A percentile compares a stretch with the other conserved stretches of the same genome.
Conservation (phyloP, 2,888 invertebrate species). For the Dexiosoma caninum region DNA sequence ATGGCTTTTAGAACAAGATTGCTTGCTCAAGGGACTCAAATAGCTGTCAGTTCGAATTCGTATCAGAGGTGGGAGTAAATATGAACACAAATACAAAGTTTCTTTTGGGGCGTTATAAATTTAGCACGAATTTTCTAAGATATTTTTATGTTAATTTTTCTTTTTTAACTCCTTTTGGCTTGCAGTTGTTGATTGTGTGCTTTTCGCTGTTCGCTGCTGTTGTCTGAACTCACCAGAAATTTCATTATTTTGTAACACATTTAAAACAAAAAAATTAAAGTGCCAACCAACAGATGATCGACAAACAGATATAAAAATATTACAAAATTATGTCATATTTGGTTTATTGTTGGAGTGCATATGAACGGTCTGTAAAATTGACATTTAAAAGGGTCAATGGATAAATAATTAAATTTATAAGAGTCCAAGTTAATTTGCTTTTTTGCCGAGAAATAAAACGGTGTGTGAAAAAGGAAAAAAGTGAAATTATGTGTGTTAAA, state of each 20-base stretch:
- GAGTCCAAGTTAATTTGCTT: not conserved
- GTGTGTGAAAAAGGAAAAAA: not conserved
- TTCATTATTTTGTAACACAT: slow-evolving; percentile 35
- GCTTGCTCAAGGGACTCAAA: too few species aligned
- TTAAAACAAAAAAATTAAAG: slow-evolving; percentile 10
- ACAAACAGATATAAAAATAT: not conserved
- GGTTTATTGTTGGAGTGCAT: not conserved
- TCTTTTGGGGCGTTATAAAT: slow-evolving; percentile 38
- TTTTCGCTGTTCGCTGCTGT: slow-evolving; percentile 3
- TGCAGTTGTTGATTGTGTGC: not conserved
- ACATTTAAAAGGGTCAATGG: slow-evolving; percentile 21
- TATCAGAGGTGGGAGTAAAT: not conserved
- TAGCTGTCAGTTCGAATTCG: slow-evolving; percentile 14
- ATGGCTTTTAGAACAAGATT: too few species aligned
- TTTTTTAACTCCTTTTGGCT: not conserved
- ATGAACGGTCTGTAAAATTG: not conserved
- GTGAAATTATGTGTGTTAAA: not conserved
- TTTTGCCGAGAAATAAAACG: not conserved
- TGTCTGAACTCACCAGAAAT: slow-evolving; percentile 20
- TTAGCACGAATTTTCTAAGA: slow-evolving; percentile 46
- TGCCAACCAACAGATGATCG: not conserved
- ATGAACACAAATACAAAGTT: not conserved
- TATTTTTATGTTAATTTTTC: slow-evolving; percentile 15
- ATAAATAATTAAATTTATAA: not conserved
- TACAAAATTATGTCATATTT: slow-evolving; percentile 37